Conservation (phyloP, 2,797 vertebrate genomes). For the Gallinago solitaria region DNA sequence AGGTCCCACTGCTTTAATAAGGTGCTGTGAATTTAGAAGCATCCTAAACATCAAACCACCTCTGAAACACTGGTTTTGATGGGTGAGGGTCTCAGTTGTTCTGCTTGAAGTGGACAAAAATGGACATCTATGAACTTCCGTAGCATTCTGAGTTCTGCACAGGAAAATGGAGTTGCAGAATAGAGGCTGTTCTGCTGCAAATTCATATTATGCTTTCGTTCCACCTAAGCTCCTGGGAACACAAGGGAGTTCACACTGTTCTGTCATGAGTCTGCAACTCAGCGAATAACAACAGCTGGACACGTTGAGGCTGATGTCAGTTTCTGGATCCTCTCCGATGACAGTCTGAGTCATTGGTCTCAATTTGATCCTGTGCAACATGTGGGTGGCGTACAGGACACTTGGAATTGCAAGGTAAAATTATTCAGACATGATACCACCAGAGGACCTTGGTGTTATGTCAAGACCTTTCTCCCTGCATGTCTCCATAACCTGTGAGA, state of each 20-base stretch:
- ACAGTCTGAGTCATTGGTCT: conserved; percentile 17
- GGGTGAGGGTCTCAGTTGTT: not conserved
- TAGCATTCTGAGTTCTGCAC: not conserved
- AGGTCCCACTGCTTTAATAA: not conserved
- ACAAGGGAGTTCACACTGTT: conserved; percentile 48
- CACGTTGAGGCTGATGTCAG: not conserved
- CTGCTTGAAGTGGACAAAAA: not conserved
- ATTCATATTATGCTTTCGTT: not conserved
- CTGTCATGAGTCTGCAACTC: conserved; percentile 18
- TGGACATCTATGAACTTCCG: not conserved
- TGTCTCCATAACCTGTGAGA: not conserved
- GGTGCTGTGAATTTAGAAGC: not conserved
- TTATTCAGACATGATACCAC: not conserved
- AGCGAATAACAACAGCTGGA: conserved; percentile 61
- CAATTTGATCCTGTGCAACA: not conserved
- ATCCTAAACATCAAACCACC: not conserved
- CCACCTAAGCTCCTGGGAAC: conserved; percentile 50
- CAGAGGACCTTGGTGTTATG: not conserved
- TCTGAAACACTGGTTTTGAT: not conserved
- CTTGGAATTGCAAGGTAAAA: not conserved
- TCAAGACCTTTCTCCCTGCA: not conserved
- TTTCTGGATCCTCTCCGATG: conserved; percentile 31
- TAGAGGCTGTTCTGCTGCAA: not conserved
- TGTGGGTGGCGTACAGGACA: not conserved
- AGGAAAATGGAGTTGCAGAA: not conserved